These are phyloP conservation scores for Philereme transversata DNA, from an alignment of 2,888 invertebrate genomes.

Conservation along the genomic window DNA sequence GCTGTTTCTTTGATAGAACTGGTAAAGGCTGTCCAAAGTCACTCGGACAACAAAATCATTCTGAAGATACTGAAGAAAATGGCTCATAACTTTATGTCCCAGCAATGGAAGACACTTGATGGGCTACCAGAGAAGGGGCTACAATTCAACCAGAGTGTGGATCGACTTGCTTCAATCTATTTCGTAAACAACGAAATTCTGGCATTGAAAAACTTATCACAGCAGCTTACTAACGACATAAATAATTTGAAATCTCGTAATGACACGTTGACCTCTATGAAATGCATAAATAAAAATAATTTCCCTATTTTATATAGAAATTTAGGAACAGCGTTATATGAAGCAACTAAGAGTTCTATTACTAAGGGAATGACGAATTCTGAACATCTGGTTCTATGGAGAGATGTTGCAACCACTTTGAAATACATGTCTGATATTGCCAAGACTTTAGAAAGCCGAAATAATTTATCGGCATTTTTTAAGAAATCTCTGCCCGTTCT, in stretches of 20 bases:
- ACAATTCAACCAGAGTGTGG: constrained; percentile 85
- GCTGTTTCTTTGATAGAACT: constrained; percentile 82
- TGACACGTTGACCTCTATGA: constrained; percentile 83
- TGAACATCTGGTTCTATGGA: constrained; percentile 87
- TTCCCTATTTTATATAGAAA: constrained; percentile 88
- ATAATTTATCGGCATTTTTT: constrained; percentile 86
- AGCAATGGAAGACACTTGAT: constrained; percentile 87
- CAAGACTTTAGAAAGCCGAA: constrained; percentile 85
- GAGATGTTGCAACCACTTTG: constrained; percentile 84
- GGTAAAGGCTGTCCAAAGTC: constrained; percentile 74
- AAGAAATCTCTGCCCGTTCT: constrained; percentile 87
- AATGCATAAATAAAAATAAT: constrained; percentile 86
- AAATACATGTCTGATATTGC: constrained; percentile 87
- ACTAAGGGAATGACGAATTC: constrained; percentile 80
- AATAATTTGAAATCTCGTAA: constrained; percentile 81
- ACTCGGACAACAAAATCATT: constrained; percentile 66
- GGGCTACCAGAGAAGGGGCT: constrained; percentile 87
- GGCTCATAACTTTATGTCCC: constrained; percentile 80
- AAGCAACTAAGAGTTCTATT: constrained; percentile 78
- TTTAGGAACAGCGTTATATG: constrained; percentile 85
- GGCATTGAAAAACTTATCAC: constrained; percentile 82
- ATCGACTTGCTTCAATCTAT: constrained; percentile 86
- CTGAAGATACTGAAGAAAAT: constrained; percentile 72
- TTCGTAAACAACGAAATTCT: constrained; percentile 84
- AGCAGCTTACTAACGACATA: constrained; percentile 83